Evolutionary conservation across 2,113 vertebrate species (phyloP).

Genomic region (Jaculus jaculus): DNA sequence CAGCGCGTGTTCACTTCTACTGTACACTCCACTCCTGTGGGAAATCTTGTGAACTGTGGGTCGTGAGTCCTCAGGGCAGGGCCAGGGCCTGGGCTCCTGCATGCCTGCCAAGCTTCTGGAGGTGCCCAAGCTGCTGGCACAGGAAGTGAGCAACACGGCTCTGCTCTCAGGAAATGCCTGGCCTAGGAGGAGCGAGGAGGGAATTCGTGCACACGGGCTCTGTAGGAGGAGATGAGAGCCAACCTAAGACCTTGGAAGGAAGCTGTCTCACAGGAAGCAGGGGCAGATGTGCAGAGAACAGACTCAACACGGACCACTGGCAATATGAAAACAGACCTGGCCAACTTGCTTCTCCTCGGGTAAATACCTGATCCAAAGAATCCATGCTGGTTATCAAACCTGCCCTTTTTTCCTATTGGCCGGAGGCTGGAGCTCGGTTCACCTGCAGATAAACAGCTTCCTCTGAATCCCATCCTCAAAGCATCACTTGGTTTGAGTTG

Average conservation of each 20-base stretch:
- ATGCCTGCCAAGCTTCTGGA: not conserved
- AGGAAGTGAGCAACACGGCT: no score
- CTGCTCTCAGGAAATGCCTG: not conserved
- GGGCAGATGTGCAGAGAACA: not conserved
- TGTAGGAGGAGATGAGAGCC: not conserved
- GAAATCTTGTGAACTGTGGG: not conserved
- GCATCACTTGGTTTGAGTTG: constrained; percentile 47
- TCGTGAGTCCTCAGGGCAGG: not conserved
- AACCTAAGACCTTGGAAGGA: not conserved
- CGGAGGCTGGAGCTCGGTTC: not conserved
- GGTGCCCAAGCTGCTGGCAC: not conserved
- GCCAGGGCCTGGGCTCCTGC: not conserved
- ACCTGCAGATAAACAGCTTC: constrained; percentile 43
- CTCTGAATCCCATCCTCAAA: constrained; percentile 48
- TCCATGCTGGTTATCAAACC: not conserved
- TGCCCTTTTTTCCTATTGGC: not conserved
- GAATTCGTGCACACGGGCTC: not conserved
- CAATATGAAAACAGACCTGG: not conserved
- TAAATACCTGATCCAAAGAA: not conserved
- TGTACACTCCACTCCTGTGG: rapidly evolving
- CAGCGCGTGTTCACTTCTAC: rapidly evolving
- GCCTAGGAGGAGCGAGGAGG: rapidly evolving
- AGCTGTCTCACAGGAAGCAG: no score
- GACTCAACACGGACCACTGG: not conserved
- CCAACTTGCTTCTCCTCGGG: not conserved